phyloP scores from a whole-genome alignment of 1,140 invertebrate species.

The Diorhabda carinulata region DNA sequence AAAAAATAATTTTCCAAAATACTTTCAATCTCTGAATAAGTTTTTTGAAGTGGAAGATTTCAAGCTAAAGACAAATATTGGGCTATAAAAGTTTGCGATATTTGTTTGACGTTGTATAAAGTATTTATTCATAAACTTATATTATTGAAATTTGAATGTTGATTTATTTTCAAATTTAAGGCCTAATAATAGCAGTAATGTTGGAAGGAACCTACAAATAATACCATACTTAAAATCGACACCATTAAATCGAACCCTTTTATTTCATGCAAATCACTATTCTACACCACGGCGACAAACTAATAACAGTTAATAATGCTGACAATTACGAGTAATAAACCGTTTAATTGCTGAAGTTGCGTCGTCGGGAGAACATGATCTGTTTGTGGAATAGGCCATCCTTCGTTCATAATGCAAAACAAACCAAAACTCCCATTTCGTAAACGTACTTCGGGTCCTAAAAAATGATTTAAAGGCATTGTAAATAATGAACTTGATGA shows the following conservation, averaged over 20 bases:
- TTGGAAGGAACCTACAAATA: no score
- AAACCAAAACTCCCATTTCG: neutral
- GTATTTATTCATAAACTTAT: no score
- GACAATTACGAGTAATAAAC: neutral
- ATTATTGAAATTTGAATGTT: no score
- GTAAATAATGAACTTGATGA: neutral
- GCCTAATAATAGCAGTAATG: no score
- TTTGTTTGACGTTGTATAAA: no score
- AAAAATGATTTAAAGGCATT: neutral
- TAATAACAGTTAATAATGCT: neutral
- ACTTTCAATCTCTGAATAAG: no score
- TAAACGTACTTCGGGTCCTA: neutral
- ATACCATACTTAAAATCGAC: no score
- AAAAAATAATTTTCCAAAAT: no score
- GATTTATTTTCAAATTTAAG: no score
- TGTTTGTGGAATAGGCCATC: neutral
- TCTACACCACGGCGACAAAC: neutral
- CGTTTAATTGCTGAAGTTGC: conserved; percentile 2
- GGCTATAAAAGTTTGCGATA: no score
- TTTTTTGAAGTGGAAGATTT: no score
- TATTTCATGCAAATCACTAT: neutral
- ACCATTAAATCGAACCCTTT: neutral
- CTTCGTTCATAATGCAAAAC: neutral
- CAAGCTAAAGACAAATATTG: no score
- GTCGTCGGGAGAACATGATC: neutral